These are phyloP conservation scores for Zaprionus davidi DNA, from an alignment of 1,140 invertebrate species.

Conservation along the genomic window DNA sequence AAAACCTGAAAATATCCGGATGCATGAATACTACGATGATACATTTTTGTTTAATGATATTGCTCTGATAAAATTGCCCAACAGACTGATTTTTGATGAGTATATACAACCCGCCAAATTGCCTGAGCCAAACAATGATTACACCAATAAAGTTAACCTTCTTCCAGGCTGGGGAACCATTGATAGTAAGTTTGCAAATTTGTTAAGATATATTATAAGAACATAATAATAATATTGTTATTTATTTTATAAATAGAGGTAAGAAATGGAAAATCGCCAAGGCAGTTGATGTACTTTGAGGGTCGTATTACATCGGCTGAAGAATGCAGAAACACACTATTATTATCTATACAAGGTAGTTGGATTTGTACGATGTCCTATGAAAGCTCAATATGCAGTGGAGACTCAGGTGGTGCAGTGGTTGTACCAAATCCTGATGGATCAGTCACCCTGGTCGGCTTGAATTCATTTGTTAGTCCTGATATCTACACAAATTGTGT, in stretches of 20 bases:
- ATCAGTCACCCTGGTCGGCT: not conserved
- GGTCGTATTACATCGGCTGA: not conserved
- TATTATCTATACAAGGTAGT: rapidly evolving
- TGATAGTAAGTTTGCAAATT: not conserved
- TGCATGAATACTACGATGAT: too few relatives aligned
- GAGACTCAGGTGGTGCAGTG: not conserved
- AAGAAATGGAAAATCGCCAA: not conserved
- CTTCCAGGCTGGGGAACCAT: not conserved
- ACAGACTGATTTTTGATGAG: not conserved
- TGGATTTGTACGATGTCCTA: not conserved
- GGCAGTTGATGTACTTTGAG: not conserved
- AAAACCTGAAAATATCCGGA: not conserved
- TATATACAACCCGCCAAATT: not conserved
- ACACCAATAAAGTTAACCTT: not conserved
- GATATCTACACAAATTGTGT: too few relatives aligned
- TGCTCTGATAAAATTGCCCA: not conserved
- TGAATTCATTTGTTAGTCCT: not conserved
- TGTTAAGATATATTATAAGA: not conserved
- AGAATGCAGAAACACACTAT: not conserved
- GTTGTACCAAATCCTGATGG: not conserved
- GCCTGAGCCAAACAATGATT: not conserved
- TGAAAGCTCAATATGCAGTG: not conserved
- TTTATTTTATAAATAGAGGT: not conserved
- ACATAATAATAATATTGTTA: too few relatives aligned
- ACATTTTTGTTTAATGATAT: too few relatives aligned